Base-by-base conservation (phyloP, 2,113 vertebrate genomes). In the Passer montanus region DNA sequence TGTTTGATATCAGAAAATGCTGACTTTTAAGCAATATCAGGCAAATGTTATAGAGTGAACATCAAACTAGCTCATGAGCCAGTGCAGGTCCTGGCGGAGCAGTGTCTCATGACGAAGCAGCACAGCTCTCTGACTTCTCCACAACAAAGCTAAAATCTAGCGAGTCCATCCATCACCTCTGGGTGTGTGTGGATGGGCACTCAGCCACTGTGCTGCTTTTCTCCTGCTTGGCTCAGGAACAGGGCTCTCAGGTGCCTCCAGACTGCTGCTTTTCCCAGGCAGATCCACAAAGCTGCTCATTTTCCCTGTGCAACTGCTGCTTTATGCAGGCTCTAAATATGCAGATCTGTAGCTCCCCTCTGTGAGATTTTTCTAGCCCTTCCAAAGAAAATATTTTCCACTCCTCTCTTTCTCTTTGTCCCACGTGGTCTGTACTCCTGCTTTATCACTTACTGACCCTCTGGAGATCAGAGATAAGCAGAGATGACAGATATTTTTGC, bases 71-170 rank as follows among this genome's bases (percentile, higher is more conserved):
- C 43, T 93, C 50, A 24, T 68, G 94, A 91, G 87, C 67, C 21
- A 78, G 79, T 50, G 44, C 72, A 86, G 88, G 26, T n/a, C 88
- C 72, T 41, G 17, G n/a, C 4, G 35, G 72, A 77, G 16, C 50
- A 58, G 63, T 0, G 0, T 39, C 66, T 28, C 58, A 37, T 31
- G 27, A 41, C 2, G 4, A n/a, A 76, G 52, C 44, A 64, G 12
- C 1, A 1, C 52, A 68, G 47, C 15, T 3, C 35, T 67, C 77
- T 41, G 84, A 83, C 31, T 93, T 73, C 62, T 95, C 74, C 58
- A 52, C n/a, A 69, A 11, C 37, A 76, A 69, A 87, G n/a, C 58
- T 66, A 13, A 91, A 94, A 47, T 44, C 78, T 67, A 52, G 27
- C 37, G 37, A 62, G 15, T 24, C 70, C 31, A 33, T 90, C 78